phyloP scores from a whole-genome alignment of 2,797 vertebrate genomes.

The Catamblyrhynchus diadema region DNA sequence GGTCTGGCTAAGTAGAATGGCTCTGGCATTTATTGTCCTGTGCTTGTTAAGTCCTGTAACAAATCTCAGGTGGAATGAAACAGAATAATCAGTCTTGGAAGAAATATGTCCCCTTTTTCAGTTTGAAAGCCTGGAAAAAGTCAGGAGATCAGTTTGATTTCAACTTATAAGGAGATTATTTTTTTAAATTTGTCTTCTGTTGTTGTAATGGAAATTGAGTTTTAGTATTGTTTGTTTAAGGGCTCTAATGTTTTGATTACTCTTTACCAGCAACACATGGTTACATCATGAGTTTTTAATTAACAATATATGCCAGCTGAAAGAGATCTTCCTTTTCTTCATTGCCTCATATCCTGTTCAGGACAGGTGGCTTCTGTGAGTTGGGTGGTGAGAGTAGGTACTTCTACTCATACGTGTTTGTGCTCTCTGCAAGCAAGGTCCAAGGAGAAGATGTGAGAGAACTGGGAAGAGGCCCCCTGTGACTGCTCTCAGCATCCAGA shows the following conservation, averaged over 20 bases:
- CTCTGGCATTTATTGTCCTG: background rate
- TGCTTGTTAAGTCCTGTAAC: background rate
- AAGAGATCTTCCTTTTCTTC: background rate
- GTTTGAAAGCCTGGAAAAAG: background rate
- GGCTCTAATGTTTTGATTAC: background rate
- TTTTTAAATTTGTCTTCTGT: fast-evolving
- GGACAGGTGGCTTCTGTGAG: fast-evolving
- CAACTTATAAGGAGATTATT: background rate
- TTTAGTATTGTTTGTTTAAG: background rate
- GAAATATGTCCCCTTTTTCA: background rate
- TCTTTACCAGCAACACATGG: background rate
- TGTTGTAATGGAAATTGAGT: background rate
- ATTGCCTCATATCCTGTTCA: background rate
- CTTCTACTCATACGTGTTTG: fast-evolving
- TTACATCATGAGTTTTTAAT: background rate
- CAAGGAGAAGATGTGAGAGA: fast-evolving
- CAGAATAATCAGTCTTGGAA: background rate
- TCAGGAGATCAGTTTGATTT: background rate
- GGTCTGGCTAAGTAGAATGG: background rate
- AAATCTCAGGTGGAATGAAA: background rate
- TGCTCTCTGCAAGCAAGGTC: fast-evolving
- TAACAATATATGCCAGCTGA: background rate
- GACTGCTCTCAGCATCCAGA: background rate
- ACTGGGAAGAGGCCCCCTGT: fast-evolving
- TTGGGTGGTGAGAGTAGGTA: fast-evolving